Evolutionary conservation across 2,888 invertebrate species (phyloP), one percentile per base, ranked within the genome.

Genomic region (Andrena praecox): DNA sequence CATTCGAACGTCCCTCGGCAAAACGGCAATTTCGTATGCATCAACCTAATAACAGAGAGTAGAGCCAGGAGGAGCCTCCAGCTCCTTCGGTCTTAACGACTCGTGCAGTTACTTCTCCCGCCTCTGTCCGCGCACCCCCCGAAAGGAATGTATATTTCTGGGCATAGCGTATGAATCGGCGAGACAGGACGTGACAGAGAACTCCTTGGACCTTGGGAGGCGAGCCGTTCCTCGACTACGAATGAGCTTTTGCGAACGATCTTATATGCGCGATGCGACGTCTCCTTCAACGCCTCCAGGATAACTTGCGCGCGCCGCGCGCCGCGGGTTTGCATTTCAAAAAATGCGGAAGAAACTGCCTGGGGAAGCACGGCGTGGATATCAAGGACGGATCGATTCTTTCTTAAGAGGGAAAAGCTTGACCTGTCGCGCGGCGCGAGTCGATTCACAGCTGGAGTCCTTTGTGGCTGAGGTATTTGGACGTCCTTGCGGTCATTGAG

Each of bases 261-360:
- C 86, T 84, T 56, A 81, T 85, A 90, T 90, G 87, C 90, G 77
- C 31, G 81, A 74, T 76, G 86, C 85, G 81, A 82, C 64, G 85
- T 89, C 87, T 82, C 88, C 88, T 90, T 87, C 88, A 82, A 77
- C 69, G 85, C 80, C 85, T 81, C 56, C 75, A 79, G 75, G 70
- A 81, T 79, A 81, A 77, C 79, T 86, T 85, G 77, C 70, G 7
- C 84, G 81, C 50, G 64, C 81, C 75, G 66, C 64, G 33, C 70
- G 60, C 48, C 54, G 60, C 6, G 35, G 29, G 84, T 80, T 84
- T 79, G 72, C 77, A 87, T 87, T 80, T 35, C 12, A 72, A 82
- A 82, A 87, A 87, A 86, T 69, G 78, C 86, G 87, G 87, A 87
- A 87, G 80, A 66, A 8, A 27, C 2, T 33, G 56, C 16, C n/a